A percentile compares a stretch with the other conserved stretches of the same genome.
phyloP scores from a whole-genome alignment of 2,888 invertebrate species.

The Lampropteryx suffumata region DNA sequence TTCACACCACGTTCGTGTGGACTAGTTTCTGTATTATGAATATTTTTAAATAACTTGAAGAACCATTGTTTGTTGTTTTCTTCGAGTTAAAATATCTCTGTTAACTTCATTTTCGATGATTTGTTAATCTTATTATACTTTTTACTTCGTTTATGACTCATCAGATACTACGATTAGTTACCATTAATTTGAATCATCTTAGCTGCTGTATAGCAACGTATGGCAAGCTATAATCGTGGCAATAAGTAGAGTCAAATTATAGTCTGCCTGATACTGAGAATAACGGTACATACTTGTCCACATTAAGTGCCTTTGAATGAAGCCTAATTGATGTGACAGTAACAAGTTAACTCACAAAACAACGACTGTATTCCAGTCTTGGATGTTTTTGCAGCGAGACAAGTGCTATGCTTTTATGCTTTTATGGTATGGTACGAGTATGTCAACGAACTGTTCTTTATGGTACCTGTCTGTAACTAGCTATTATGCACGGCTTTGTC shows the following conservation, averaged over 20 bases:
- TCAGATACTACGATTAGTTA: no score
- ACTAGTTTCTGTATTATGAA: conserved; percentile 29
- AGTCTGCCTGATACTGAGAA: background rate
- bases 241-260: conserved; percentile 3
- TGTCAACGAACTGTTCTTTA: conserved; percentile 38
- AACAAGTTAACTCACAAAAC: conserved; percentile 17
- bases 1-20: conserved; percentile 22
- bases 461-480: conserved; percentile 4
- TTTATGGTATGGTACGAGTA: conserved; percentile 29
- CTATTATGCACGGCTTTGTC: conserved; percentile 3
- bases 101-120: background rate
- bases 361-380: conserved; percentile 11
- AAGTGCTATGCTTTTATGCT: conserved; percentile 31
- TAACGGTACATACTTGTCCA: conserved; percentile 18
- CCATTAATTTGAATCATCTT: background rate
- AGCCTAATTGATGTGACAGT: conserved; percentile 23
- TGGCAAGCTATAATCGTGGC: background rate
- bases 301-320: conserved; percentile 17
- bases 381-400: conserved; percentile 23
- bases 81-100: conserved; percentile 2
- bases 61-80: conserved; percentile 12
- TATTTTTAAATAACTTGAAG: conserved; percentile 29
- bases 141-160: background rate
- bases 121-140: background rate
- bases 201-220: no score